Percentiles rank a stretch among this genome's conserved stretches.
Conservation (phyloP, 2,113 vertebrate species). For the Pogonocichla stellata region DNA sequence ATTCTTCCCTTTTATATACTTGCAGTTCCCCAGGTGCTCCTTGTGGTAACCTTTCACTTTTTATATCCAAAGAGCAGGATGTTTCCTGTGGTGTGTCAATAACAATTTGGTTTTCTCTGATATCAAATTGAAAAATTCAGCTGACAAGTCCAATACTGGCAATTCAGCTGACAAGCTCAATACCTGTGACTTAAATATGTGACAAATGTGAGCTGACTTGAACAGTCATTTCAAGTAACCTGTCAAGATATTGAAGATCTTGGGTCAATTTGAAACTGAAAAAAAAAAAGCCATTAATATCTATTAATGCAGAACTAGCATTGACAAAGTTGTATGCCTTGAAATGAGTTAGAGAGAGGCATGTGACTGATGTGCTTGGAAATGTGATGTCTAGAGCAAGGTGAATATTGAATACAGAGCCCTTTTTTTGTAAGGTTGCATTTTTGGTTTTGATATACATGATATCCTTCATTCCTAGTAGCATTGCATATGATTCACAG, state of each 20-base stretch:
- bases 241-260: not conserved
- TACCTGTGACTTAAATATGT: not conserved
- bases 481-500: not conserved
- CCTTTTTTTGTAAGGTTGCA: not conserved
- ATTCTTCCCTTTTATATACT: not conserved
- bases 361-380: not conserved
- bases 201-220: conserved; percentile 1
- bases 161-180: not conserved
- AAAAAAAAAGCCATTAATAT: not conserved
- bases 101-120: conserved; percentile 15
- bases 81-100: not conserved
- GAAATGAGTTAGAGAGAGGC: not conserved
- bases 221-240: conserved; percentile 10
- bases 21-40: not conserved
- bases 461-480: not conserved
- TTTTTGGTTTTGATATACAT: not conserved
- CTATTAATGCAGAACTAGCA: not conserved
- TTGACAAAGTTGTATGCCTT: not conserved
- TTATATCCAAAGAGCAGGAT: not conserved
- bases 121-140: conserved; percentile 1
- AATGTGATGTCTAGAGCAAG: not conserved
- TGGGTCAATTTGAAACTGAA: conserved; percentile 12
- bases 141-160: not conserved
- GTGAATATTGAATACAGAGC: not conserved
- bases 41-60: not conserved